Base-by-base conservation (phyloP, 2,113 vertebrate species). In the Tragelaphus strepsiceros region DNA sequence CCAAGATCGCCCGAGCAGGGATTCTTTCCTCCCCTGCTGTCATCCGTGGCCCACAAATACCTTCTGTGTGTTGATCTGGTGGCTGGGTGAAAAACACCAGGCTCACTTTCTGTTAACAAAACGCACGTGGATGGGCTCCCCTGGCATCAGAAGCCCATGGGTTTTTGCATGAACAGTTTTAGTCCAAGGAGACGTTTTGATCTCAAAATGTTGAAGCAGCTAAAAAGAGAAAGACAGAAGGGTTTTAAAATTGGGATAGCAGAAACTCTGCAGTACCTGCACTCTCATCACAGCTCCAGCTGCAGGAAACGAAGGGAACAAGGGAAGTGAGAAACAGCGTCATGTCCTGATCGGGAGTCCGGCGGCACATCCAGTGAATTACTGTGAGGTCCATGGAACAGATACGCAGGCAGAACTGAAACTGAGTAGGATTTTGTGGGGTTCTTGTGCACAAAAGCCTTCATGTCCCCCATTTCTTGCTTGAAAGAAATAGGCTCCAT, bases 161-260 rank as follows among this genome's bases (percentile, higher is more conserved):
- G 99, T 99, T 99, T 99, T 99, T 88, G 99, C 99, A 35, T 49
- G 97, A 98, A 99, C 98, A 2, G 98, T 96, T 77, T 98, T 67
- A 0, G 99, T 99, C 96, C 99, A 93, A 19, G 99, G 98, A 94
- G 99, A 99, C 74, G 97, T 26, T 90, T 98, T 98, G 11, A 99
- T 99, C 97, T 98, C 98, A 98, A 99, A 99, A 96, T 98, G 99
- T 91, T 99, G 99, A 98, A 99, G 99, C 83, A 99, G 97, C 99
- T 99, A 98, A 78, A 51, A 91, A 93, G 53, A 98, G 39, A 98
- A 88, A 97, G 3, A 93, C 58, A 97, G 95, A 89, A 97, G 86
- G 78, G 81, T 35, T 28, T 97, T n/a, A 54, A 54, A 82, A 96
- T 53, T 15, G n/a, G 7, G 84, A 71, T 10, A 2, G 43, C 59